A percentile compares a stretch with the other conserved stretches of the same genome.
phyloP scores from a whole-genome alignment of 2,797 vertebrate species.

The Emydoidea blandingii region DNA sequence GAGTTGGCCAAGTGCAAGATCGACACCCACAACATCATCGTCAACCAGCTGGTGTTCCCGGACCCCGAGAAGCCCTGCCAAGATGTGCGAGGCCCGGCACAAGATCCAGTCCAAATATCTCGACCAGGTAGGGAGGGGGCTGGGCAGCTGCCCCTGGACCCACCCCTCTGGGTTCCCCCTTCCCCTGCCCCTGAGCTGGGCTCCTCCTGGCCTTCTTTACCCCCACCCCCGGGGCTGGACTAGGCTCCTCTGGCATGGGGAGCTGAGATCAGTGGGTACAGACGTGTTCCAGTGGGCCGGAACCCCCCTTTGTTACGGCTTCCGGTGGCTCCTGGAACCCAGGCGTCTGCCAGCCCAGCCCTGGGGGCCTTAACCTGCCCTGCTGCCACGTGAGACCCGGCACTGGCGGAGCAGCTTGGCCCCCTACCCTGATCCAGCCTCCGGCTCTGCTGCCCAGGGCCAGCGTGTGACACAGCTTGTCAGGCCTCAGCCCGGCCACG shows the following conservation, averaged over 20 bases:
- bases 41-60: slow-evolving; percentile 96
- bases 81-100: slow-evolving; percentile 96
- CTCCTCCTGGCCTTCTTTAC: neutral
- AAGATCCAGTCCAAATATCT: slow-evolving; percentile 98
- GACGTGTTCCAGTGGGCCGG: neutral
- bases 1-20: slow-evolving; percentile 96
- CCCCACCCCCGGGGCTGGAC: neutral
- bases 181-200: neutral
- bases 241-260: neutral
- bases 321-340: neutral
- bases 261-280: neutral
- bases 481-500: no score
- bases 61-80: slow-evolving; percentile 90
- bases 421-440: neutral
- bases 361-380: no score
- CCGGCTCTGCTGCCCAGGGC: no score
- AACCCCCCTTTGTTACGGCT: neutral
- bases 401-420: no score
- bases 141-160: neutral
- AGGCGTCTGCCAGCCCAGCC: no score
- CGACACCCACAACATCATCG: slow-evolving; percentile 97
- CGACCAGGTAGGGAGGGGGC: slow-evolving; percentile 87
- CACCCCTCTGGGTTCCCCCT: neutral
- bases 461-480: no score
- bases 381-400: no score